phyloP scores from a whole-genome alignment of 2,797 vertebrate genomes.

The Diplodus sargus region DNA sequence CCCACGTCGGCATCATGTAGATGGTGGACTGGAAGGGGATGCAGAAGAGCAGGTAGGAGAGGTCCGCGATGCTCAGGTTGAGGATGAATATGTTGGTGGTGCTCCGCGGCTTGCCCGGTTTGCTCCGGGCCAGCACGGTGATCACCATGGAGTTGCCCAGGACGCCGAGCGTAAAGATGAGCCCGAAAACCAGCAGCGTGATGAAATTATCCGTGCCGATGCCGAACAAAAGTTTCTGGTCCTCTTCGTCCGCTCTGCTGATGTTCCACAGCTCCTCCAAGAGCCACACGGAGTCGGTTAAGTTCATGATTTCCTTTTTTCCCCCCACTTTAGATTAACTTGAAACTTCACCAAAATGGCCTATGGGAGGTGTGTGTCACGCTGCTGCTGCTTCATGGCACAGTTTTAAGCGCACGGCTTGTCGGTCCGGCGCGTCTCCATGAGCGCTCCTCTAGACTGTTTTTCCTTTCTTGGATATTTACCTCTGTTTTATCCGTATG shows the following conservation, averaged over 20 bases:
- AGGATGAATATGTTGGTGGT: conserved; percentile 98
- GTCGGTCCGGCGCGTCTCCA: conserved; percentile 43
- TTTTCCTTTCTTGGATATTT: neutral
- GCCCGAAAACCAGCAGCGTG: conserved; percentile 90
- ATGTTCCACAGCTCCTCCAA: conserved; percentile 65
- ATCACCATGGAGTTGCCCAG: conserved; percentile 97
- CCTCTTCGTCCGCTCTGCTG: conserved; percentile 79
- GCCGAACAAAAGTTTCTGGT: conserved; percentile 85
- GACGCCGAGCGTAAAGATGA: conserved; percentile 94
- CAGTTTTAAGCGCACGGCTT: conserved; percentile 19
- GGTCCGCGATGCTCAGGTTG: conserved; percentile 96
- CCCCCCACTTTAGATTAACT: neutral
- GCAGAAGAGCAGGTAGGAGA: conserved; percentile 97
- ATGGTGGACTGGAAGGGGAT: conserved; percentile 97
- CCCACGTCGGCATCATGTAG: conserved; percentile 94
- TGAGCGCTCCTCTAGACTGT: conserved; percentile 12
- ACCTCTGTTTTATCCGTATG: neutral
- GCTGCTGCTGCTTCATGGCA: conserved; percentile 31
- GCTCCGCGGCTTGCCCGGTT: conserved; percentile 91
- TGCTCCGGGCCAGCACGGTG: conserved; percentile 92
- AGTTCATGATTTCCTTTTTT: conserved; percentile 74
- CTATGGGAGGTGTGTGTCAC: conserved; percentile 2
- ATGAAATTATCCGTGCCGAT: conserved; percentile 93
- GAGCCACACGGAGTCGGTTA: conserved; percentile 65
- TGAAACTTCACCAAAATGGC: conserved; percentile 3